Evolutionary conservation across 1,140 invertebrate species (phyloP).

Genomic region (Anadara kagoshimensis): DNA sequence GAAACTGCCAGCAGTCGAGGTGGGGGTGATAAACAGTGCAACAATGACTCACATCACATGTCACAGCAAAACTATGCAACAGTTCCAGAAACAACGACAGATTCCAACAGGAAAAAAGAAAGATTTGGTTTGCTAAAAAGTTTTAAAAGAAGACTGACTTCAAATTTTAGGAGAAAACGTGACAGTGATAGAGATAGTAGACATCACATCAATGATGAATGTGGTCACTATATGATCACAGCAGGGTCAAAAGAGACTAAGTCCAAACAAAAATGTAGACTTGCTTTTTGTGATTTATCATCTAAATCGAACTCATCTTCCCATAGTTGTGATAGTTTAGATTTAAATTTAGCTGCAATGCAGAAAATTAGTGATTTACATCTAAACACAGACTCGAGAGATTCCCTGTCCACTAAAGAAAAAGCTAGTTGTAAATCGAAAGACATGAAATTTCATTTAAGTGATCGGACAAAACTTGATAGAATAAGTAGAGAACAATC

Average conservation of each 20-base stretch:
- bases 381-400: conserved; percentile 57
- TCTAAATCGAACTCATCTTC: conserved; percentile 57
- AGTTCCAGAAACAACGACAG: neutral
- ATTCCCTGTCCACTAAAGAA: conserved; percentile 52
- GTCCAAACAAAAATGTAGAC: conserved; percentile 42
- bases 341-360: conserved; percentile 51
- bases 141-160: conserved; percentile 57
- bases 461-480: conserved; percentile 11
- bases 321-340: conserved; percentile 63
- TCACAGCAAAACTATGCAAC: conserved; percentile 3
- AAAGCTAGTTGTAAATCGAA: conserved; percentile 63
- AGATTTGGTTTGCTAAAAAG: conserved; percentile 63
- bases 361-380: conserved; percentile 60
- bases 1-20: conserved; percentile 30
- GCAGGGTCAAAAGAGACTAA: conserved; percentile 37
- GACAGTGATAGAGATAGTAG: conserved; percentile 42
- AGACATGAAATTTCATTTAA: conserved; percentile 63
- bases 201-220: conserved; percentile 15
- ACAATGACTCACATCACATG: conserved; percentile 23
- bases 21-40: conserved; percentile 30
- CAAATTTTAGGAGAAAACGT: conserved; percentile 56
- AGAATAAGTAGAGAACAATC: conserved; percentile 2
- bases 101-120: conserved; percentile 53
- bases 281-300: conserved; percentile 46
- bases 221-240: conserved; percentile 18